phyloP scores from a whole-genome alignment of 2,797 vertebrate species.

The Argentina silus region DNA sequence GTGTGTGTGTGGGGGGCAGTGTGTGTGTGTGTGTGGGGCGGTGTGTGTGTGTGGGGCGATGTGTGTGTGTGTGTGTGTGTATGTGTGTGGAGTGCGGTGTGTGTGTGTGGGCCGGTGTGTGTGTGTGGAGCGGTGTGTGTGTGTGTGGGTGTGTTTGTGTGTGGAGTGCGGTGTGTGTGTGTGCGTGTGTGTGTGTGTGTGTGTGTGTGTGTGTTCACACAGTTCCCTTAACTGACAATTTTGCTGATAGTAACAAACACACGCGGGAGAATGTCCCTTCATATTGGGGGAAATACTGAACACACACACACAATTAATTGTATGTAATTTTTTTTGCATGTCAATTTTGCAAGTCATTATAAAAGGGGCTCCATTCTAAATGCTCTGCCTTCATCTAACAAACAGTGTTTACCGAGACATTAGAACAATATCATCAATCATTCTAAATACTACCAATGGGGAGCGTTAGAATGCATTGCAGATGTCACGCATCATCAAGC shows the following conservation, averaged over 20 bases:
- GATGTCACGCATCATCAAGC: conserved; percentile 79
- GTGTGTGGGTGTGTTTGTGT: conserved; percentile 45
- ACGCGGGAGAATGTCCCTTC: neutral
- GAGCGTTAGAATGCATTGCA: conserved; percentile 80
- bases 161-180: conserved; percentile 5
- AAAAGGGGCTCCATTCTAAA: conserved; percentile 52
- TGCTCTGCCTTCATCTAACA: conserved; percentile 72
- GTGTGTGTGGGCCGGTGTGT: neutral
- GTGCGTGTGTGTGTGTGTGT: neutral
- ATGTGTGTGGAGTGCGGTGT: too few species aligned
- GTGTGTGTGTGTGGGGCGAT: neutral
- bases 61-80: conserved; percentile 12
- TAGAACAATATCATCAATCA: conserved; percentile 79
- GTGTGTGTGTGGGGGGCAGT: conserved; percentile 1
- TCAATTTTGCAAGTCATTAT: conserved; percentile 47
- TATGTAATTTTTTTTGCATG: conserved; percentile 31
- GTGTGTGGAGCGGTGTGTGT: too few species aligned
- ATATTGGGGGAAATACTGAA: neutral
- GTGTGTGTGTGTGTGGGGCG: conserved; percentile 2
- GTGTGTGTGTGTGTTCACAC: conserved; percentile 9
- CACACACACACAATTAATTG: neutral
- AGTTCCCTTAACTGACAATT: neutral
- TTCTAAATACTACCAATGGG: conserved; percentile 78
- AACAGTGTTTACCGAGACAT: conserved; percentile 76
- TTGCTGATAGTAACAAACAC: neutral